Conservation (phyloP, 2,888 invertebrate species). For the Scaeva pyrastri region DNA sequence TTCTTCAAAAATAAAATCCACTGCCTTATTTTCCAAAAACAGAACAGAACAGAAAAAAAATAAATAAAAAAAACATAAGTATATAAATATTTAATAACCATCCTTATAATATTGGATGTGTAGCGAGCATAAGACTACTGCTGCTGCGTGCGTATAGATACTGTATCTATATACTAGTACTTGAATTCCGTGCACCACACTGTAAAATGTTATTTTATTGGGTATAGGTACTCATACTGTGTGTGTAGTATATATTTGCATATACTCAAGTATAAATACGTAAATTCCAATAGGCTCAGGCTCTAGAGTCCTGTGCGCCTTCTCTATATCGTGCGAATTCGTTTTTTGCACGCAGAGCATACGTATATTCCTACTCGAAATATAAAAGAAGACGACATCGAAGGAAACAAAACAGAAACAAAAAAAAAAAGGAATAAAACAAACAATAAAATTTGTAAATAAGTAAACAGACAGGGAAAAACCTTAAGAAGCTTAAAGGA, state of each 20-base stretch:
- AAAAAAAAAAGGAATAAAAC: slow-evolving; percentile 47
- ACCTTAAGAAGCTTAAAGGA: slow-evolving; percentile 76
- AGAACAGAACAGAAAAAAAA: slow-evolving; percentile 6
- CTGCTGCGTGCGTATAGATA: background rate
- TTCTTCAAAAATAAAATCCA: slow-evolving; percentile 27
- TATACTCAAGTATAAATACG: slow-evolving; percentile 61
- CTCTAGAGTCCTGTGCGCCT: slow-evolving; percentile 23
- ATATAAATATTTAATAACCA: slow-evolving; percentile 75
- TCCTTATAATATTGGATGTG: slow-evolving; percentile 63
- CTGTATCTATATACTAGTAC: slow-evolving; percentile 46
- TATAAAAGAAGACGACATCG: slow-evolving; percentile 11
- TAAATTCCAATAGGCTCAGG: slow-evolving; percentile 56
- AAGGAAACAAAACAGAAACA: background rate
- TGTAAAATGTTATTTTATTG: slow-evolving; percentile 74
- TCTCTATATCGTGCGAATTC: slow-evolving; percentile 41
- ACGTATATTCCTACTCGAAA: slow-evolving; percentile 6
- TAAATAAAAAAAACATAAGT: slow-evolving; percentile 60
- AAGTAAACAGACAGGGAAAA: slow-evolving; percentile 72
- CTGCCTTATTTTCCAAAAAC: slow-evolving; percentile 12
- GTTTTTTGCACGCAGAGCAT: slow-evolving; percentile 34
- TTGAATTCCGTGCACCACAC: slow-evolving; percentile 67
- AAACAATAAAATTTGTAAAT: slow-evolving; percentile 76
- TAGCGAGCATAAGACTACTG: background rate
- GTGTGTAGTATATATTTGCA: slow-evolving; percentile 64
- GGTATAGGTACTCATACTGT: slow-evolving; percentile 15